Evolutionary conservation across 2,888 invertebrate genomes (phyloP).

Genomic region (Onthophagus sagittarius): DNA sequence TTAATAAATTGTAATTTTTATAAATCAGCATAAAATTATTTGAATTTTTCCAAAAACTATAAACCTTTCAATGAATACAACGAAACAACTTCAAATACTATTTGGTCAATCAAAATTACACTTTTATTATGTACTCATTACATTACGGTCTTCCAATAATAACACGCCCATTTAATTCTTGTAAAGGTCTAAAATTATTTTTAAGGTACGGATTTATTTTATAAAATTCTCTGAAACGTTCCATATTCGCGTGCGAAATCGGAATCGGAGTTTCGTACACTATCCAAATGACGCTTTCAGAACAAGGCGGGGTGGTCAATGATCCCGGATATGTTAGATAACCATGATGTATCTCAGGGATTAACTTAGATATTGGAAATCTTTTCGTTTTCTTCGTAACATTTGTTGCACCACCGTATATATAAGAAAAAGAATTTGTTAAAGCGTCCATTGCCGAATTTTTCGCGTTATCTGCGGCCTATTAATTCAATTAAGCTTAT

Average conservation of each 20-base stretch:
- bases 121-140: too few species aligned
- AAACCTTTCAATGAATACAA: too few species aligned
- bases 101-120: too few species aligned
- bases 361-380: neutral
- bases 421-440: neutral
- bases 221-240: conserved; percentile 26
- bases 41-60: too few species aligned
- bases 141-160: neutral
- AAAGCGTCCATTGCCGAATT: neutral
- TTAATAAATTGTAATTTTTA: too few species aligned
- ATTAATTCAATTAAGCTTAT: neutral
- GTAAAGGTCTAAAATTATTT: conserved; percentile 31
- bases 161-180: conserved; percentile 28
- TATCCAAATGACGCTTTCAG: conserved; percentile 73
- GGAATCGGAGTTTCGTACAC: conserved; percentile 66
- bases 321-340: conserved; percentile 64
- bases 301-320: conserved; percentile 71
- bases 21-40: too few species aligned
- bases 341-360: conserved; percentile 2
- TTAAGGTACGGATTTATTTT: conserved; percentile 21
- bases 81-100: too few species aligned
- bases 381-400: neutral
- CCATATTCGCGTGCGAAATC: conserved; percentile 60
- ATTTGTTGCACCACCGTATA: neutral
- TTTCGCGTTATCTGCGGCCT: neutral